Conservation (phyloP, 2,888 invertebrate genomes). For the Timema podura region DNA sequence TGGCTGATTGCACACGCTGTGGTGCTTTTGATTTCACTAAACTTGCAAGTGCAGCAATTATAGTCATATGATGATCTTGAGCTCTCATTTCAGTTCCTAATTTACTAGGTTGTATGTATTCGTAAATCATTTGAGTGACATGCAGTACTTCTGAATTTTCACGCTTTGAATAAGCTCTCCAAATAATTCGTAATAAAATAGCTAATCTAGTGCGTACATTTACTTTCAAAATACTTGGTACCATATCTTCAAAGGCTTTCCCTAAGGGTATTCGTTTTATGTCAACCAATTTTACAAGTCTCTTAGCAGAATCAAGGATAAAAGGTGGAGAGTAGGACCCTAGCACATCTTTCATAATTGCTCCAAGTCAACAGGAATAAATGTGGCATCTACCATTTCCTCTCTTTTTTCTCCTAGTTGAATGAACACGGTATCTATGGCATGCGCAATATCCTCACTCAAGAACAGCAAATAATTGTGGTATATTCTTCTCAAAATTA, state of each 20-base stretch:
- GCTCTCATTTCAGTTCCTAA: conserved; percentile 14
- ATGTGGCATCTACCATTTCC: neutral
- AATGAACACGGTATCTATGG: conserved; percentile 21
- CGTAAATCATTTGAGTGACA: conserved; percentile 9
- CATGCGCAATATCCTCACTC: conserved; percentile 16
- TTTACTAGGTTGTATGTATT: conserved; percentile 17
- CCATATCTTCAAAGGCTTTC: conserved; percentile 19
- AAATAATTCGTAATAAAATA: conserved; percentile 19
- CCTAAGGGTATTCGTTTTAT: conserved; percentile 10
- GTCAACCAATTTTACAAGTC: neutral
- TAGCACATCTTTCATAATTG: conserved; percentile 9
- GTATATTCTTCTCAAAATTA: conserved; percentile 18
- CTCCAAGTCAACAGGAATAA: conserved; percentile 6
- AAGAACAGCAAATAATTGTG: conserved; percentile 22
- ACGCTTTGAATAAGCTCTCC: conserved; percentile 17
- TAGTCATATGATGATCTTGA: conserved; percentile 18
- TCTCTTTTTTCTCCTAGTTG: conserved; percentile 20
- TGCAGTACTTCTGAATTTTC: conserved; percentile 14
- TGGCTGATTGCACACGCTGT: neutral
- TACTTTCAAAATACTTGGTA: conserved; percentile 15
- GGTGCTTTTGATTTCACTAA: conserved; percentile 11
- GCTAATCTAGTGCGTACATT: conserved; percentile 8
- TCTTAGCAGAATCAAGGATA: conserved; percentile 9
- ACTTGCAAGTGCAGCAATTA: conserved; percentile 14
- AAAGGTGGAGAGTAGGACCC: conserved; percentile 1